Base-by-base conservation (phyloP, 2,797 vertebrate species). In the Diglossa cyanea region DNA sequence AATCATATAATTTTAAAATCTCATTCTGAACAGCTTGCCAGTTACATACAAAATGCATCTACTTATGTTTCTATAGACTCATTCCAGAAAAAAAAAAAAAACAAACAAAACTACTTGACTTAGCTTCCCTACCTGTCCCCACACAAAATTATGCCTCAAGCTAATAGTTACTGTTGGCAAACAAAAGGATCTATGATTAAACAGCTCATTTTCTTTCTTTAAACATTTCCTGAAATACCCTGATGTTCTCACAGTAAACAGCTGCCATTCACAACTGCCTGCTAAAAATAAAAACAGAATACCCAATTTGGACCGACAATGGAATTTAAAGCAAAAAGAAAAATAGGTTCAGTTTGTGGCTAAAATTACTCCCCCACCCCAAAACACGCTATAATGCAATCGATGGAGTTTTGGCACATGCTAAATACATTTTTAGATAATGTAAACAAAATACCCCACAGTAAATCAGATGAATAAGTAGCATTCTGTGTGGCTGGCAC, bases 401-500 rank as follows among this genome's bases (percentile, higher is more conserved):
- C 45, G 1, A 5, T 30, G 35, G 33, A 65, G 33, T 58, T 92
- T 74, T 93, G 91, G 93, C 90, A 95, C 48, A 13, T 7, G 15
- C 19, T 95, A 89, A 97, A 94, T 83, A 80, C 62, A 40, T 86
- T 90, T 86, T 73, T 51, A 53, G 84, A 65, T 58, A 73, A 88
- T 13, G 39, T 7, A 63, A 85, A 57, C n/a, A 62, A 93, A 93
- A 74, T 12, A 51, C 39, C 55, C 25, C 72, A 17, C 58, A 89
- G 72, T 39, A 85, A 67, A 88, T 87, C 30, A 83, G 73, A 90
- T 91, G 89, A 95, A 95, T 95, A 82, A 95, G 80, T 13, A 68
- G 80, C 45, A 94, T 93, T 94, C 84, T 96, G 55, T 6, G 3
- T 0, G 7, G 81, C 45, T 95, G 93, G 96, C 89, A 91, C 74